Base-by-base conservation (phyloP, 2,888 invertebrate species). In the Parnassius orleans region DNA sequence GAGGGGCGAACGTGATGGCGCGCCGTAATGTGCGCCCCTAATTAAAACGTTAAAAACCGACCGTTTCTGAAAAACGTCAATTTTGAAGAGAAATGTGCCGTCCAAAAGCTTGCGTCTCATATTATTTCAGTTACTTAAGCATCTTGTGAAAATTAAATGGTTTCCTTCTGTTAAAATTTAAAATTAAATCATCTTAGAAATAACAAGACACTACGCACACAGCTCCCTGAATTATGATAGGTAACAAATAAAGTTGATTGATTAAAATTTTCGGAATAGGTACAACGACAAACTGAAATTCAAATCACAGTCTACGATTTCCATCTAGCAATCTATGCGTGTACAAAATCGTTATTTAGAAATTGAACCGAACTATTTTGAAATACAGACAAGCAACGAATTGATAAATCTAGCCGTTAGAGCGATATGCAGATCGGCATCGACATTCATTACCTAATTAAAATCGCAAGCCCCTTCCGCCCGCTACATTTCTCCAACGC, bases 401-500 rank as follows among this genome's bases (percentile, higher is more conserved):
- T 81, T 81, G 84, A 90, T 90, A 90, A 90, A 90, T 90, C 88
- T 89, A 89, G 85, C 85, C 80, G 87, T 85, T 87, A 84, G 85
- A 85, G 80, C 88, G 87, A 90, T 90, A 90, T 90, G 90, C 90
- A 90, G 90, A 91, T 91, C 90, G 85, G 86, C 88, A 89, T 90
- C 90, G 90, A 91, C 91, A 87, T 91, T 90, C 90, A 91, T 91
- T 90, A 90, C 91, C 91, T 91, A 91, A 91, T 90, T 91, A 91
- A 91, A 91, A 90, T 90, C 88, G 90, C 90, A 86, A 86, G 83
- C 86, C 90, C 89, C 90, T 90, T 90, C 91, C 91, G 90, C 86
- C 87, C 88, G 91, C 90, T 88, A 90, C 91, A 91, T 90, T 90
- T 91, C 91, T 91, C 90, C 89, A 85, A 79, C 84, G 87, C 87